A percentile compares a stretch with the other conserved stretches of the same genome.
Evolutionary conservation across 2,888 invertebrate genomes (phyloP).

Genomic region (Netelia fuscicornis): DNA sequence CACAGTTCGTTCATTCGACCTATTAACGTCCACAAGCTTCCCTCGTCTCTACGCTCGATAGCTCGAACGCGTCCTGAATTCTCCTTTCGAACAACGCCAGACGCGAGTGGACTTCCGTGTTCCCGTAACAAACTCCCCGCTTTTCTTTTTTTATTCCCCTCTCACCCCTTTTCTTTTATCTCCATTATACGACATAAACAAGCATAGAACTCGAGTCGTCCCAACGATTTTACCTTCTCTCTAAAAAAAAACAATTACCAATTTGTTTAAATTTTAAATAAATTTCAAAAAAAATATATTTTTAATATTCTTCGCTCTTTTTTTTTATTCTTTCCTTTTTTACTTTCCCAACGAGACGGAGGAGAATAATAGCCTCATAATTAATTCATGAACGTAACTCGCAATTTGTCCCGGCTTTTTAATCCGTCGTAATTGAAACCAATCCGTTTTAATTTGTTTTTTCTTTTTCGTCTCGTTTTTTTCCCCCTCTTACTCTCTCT

Average conservation of each 20-base stretch:
- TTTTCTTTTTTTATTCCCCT: not conserved
- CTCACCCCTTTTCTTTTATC: not conserved
- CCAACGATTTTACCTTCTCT: too few relatives aligned
- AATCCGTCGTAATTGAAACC: not conserved
- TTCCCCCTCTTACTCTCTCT: not conserved
- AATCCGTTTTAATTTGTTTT: not conserved
- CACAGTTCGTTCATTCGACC: constrained; percentile 57
- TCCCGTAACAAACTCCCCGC: constrained; percentile 18
- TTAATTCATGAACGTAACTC: not conserved
- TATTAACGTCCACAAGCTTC: constrained; percentile 37
- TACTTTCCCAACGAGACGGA: too few relatives aligned
- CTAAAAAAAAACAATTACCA: too few relatives aligned
- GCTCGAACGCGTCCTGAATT: constrained; percentile 50
- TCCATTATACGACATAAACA: not conserved
- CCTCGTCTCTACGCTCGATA: not conserved
- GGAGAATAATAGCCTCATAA: not conserved
- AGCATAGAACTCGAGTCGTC: not conserved
- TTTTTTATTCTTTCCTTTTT: too few relatives aligned
- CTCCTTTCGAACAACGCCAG: constrained; percentile 30
- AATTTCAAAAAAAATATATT: too few relatives aligned
- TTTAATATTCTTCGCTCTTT: too few relatives aligned
- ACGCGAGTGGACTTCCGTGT: constrained; percentile 56
- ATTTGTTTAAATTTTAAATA: too few relatives aligned
- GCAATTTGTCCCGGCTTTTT: not conserved
- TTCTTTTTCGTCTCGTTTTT: constrained; percentile 4